These are phyloP conservation scores for Rhabditophanes sp. DNA, from an alignment of 2,888 invertebrate genomes.

Conservation along the genomic window DNA sequence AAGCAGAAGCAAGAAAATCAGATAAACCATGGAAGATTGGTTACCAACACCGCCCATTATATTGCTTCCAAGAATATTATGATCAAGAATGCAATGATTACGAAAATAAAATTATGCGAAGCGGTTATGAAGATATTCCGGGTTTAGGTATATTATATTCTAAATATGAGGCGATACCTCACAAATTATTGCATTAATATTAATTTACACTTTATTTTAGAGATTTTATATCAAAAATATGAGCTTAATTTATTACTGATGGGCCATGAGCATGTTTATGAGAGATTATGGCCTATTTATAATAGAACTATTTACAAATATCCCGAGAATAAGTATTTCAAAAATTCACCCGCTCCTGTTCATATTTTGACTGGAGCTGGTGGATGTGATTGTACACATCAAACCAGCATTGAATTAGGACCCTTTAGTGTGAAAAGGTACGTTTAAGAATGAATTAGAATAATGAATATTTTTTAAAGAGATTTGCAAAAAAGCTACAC, in stretches of 20 bases:
- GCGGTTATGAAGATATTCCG: constrained; percentile 41
- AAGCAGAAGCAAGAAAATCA: no score
- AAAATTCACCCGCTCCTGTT: constrained; percentile 66
- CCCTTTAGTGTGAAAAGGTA: no score
- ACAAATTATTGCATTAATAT: no score
- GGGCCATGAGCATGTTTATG: constrained; percentile 96
- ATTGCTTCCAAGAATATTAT: constrained; percentile 55
- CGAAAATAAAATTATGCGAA: constrained; percentile 35
- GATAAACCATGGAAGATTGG: constrained; percentile 65
- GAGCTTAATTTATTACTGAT: constrained; percentile 81
- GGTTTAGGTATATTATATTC: no score
- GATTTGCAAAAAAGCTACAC: constrained; percentile 73
- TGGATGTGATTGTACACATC: constrained; percentile 31
- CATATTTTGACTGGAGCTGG: constrained; percentile 77
- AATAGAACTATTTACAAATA: constrained; percentile 48
- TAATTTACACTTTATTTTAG: no score
- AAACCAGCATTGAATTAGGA: no score
- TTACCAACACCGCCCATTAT: constrained; percentile 76
- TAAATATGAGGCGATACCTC: no score
- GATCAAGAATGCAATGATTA: constrained; percentile 46
- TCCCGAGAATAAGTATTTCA: constrained; percentile 55
- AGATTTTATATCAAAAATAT: constrained; percentile 65
- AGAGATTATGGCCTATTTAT: constrained; percentile 81
- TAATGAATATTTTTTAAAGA: constrained; percentile 2
- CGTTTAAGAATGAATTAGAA: not conserved